phyloP scores from a whole-genome alignment of 2,888 invertebrate species.

The Stenodema calcarata region DNA sequence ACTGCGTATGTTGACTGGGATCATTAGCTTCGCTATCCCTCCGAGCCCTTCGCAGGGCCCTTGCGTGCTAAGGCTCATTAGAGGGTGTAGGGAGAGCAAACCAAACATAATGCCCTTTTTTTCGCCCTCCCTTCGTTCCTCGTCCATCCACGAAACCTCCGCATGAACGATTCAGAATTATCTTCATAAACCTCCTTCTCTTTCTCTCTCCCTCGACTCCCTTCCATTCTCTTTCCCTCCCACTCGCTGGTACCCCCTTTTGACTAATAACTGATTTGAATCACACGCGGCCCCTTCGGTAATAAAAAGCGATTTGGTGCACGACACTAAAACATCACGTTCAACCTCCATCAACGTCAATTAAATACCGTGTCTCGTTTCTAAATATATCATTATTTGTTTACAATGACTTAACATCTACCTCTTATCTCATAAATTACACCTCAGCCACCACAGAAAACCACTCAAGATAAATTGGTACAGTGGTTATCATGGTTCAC shows the following conservation, averaged over 20 bases:
- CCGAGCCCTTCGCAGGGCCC: not conserved
- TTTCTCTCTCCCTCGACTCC: too few species aligned
- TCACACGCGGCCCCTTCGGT: not conserved
- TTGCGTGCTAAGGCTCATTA: constrained; percentile 26
- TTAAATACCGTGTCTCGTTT: not conserved
- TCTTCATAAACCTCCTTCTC: constrained; percentile 6
- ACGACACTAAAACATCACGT: not conserved
- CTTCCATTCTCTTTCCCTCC: too few species aligned
- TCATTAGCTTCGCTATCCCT: constrained; percentile 17
- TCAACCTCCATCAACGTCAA: not conserved
- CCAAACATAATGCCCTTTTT: constrained; percentile 31
- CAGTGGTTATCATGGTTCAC: too few species aligned
- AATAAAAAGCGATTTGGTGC: not conserved
- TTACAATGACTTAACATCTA: too few species aligned
- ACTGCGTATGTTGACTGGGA: constrained; percentile 38
- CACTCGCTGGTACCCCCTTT: not conserved
- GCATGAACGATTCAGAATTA: not conserved
- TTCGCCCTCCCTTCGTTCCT: not conserved
- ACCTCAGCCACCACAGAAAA: too few species aligned
- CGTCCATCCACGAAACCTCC: too few species aligned
- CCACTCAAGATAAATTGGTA: too few species aligned
- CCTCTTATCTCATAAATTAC: too few species aligned
- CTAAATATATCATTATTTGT: too few species aligned
- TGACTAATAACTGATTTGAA: constrained; percentile 40
- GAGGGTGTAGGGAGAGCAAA: constrained; percentile 21